Evolutionary conservation across 1,140 invertebrate genomes (phyloP).

Genomic region (Leptonema lineaticorne): DNA sequence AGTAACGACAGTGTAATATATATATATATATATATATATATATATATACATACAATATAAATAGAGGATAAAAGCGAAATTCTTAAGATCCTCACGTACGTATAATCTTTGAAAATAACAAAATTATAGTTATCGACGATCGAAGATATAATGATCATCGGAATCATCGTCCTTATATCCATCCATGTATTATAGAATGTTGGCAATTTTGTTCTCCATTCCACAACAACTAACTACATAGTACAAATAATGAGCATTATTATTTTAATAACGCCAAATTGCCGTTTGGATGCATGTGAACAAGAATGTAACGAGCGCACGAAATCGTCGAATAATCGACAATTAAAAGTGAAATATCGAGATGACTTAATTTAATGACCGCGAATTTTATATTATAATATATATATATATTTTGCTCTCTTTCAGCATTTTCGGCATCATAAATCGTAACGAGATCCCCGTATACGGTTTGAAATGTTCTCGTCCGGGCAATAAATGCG

Average conservation of each 20-base stretch:
- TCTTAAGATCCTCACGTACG: background rate
- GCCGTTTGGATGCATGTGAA: background rate
- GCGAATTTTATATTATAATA: no score
- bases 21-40: no score
- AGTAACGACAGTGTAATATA: no score
- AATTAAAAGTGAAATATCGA: no score
- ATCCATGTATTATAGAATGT: background rate
- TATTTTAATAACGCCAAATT: conserved; percentile 33
- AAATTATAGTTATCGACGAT: conserved; percentile 7
- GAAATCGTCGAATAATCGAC: background rate
- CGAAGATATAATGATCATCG: conserved; percentile 10
- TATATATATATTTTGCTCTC: no score
- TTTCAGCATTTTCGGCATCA: no score
- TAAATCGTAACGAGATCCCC: no score
- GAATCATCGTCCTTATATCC: background rate
- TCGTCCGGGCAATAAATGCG: no score
- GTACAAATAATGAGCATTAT: conserved; percentile 29
- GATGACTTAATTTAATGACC: no score
- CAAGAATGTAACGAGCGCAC: background rate
- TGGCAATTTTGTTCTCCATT: conserved; percentile 9
- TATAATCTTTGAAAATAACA: background rate
- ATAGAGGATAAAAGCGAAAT: no score
- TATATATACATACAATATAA: no score
- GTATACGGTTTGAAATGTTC: no score
- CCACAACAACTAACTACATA: conserved; percentile 3